Percentiles rank a stretch among this genome's conserved stretches.
These are phyloP conservation scores for Diarsia rubi DNA, from an alignment of 2,888 invertebrate genomes.

Conservation along the genomic window DNA sequence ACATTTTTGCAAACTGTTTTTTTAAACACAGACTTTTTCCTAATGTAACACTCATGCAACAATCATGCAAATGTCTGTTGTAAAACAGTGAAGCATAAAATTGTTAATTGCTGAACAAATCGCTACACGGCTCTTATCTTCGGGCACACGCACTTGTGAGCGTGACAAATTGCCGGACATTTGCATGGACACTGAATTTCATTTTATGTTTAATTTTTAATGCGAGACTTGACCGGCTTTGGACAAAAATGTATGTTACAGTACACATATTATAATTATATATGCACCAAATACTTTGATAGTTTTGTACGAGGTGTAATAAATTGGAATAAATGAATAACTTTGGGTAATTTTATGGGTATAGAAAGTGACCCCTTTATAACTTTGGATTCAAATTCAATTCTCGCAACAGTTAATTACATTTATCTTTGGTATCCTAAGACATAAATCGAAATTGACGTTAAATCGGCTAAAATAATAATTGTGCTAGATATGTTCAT, in stretches of 20 bases:
- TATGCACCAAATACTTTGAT: neutral
- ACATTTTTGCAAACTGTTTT: neutral
- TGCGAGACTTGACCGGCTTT: neutral
- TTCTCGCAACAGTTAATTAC: neutral
- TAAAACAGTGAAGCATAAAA: slow-evolving; percentile 41
- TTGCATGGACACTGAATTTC: slow-evolving; percentile 45
- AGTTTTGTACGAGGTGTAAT: neutral
- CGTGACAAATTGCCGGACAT: slow-evolving; percentile 44
- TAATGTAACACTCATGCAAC: neutral
- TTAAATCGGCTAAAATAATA: neutral
- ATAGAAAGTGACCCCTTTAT: neutral
- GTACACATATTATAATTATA: no score
- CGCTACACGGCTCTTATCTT: slow-evolving; percentile 44
- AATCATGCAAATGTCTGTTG: slow-evolving; percentile 18
- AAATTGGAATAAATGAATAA: neutral
- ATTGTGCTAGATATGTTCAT: no score
- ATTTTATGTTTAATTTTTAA: slow-evolving; percentile 28
- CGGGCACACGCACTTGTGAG: slow-evolving; percentile 46
- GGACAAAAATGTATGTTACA: neutral
- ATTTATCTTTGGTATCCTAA: neutral
- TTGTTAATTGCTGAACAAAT: slow-evolving; percentile 53
- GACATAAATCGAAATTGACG: neutral
- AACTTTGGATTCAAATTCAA: no score
- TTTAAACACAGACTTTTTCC: neutral
- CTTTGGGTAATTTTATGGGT: no score